Evolutionary conservation across 2,888 invertebrate species (phyloP).

Genomic region (Ormyrus thymus): DNA sequence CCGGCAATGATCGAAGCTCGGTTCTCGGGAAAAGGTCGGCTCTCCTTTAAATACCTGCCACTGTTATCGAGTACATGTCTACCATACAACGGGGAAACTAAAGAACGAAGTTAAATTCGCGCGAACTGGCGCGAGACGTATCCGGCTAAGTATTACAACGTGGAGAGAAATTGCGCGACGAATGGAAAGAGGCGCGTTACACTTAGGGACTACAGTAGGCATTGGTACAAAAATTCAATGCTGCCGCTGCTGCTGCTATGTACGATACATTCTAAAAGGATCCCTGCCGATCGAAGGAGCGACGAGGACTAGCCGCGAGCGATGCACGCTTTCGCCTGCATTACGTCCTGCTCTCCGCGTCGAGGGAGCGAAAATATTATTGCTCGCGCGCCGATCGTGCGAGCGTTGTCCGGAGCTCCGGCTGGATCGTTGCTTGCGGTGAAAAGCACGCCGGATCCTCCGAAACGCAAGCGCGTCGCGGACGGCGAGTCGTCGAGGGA

Average conservation of each 20-base stretch:
- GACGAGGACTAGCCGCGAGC: slow-evolving; percentile 60
- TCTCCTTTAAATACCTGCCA: background rate
- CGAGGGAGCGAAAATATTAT: no score
- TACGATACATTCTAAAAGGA: slow-evolving; percentile 69
- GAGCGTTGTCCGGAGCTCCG: no score
- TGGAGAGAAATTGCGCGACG: slow-evolving; percentile 12
- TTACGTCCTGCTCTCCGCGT: no score
- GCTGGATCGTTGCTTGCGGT: no score
- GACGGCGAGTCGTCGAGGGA: no score
- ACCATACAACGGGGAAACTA: slow-evolving; percentile 42
- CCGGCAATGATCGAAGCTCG: slow-evolving; percentile 9
- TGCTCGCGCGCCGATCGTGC: no score
- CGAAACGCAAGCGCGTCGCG: no score
- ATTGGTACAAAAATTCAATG: slow-evolving; percentile 74
- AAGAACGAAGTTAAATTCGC: slow-evolving; percentile 22
- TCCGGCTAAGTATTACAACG: slow-evolving; percentile 6
- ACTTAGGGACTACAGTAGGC: slow-evolving; percentile 72
- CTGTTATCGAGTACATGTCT: slow-evolving; percentile 31
- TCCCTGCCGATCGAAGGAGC: slow-evolving; percentile 59
- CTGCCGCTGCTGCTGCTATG: slow-evolving; percentile 70
- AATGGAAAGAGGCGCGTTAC: slow-evolving; percentile 60
- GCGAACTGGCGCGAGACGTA: slow-evolving; percentile 14
- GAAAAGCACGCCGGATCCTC: no score
- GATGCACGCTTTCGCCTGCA: no score
- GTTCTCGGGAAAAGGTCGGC: slow-evolving; percentile 60